Base-by-base conservation (phyloP, 2,113 vertebrate species). In the Callospermophilus lateralis region DNA sequence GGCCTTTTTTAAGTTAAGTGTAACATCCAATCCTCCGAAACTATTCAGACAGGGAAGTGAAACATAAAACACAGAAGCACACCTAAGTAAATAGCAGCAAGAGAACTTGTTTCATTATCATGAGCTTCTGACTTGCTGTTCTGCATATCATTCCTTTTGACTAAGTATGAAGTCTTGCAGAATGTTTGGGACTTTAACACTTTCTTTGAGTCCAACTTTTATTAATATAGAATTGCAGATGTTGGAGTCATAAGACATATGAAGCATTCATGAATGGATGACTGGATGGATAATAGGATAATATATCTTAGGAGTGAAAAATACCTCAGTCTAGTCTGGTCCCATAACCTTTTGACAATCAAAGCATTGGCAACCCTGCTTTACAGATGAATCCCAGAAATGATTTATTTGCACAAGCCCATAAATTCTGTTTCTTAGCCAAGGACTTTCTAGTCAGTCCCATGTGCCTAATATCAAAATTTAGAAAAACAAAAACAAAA, bases 61-160 rank as follows among this genome's bases (percentile, higher is more conserved):
- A 89, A 89, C 15, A 26, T 24, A 74, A 70, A 67, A 45, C 22
- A 1, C 63, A 89, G 88, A 20, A 16, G 32, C 39, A 55, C 20
- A 73, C 16, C 51, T n/a, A 90, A 83, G 80, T 45, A 85, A 67
- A 76, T 48, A 34, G 22, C 67, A 55, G 5, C 55, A 63, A 55
- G 55, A 88, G 77, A 89, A 95, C 19, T 78, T 34, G 3, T 80
- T 79, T 92, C 48, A 39, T 24, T 70, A 58, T 88, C 42, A 51
- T 90, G 72, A 95, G 67, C 8, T 34, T 96, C 74, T 86, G 58
- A 32, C 30, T 30, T 93, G 42, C 48, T 85, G 0, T 70, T 93
- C 45, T 95, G 53, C 28, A 74, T 13, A 70, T 90, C 81, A 89
- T 90, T 91, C 24, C 89, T 89, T 90, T 74, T 94, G 63, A 73